Conservation (phyloP, 1,140 invertebrate genomes). For the Orussus abietinus region DNA sequence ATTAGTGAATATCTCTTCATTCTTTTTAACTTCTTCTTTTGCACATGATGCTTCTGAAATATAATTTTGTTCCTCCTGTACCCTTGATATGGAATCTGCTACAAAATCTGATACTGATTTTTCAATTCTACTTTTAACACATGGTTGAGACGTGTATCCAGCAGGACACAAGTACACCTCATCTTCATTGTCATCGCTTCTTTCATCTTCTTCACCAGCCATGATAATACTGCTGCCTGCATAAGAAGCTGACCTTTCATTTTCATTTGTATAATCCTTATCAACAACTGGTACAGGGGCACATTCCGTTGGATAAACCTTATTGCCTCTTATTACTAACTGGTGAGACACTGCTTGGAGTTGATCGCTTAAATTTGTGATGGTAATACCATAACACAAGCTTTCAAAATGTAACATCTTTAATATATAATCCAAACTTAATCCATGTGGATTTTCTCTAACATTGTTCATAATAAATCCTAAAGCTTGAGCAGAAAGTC, state of each 20-base stretch:
- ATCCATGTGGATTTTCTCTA: conserved; percentile 17
- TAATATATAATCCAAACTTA: conserved; percentile 15
- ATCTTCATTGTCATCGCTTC: too few relatives aligned
- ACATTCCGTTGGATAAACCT: conserved; percentile 18
- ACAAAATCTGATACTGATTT: conserved; percentile 9
- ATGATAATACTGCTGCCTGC: neutral
- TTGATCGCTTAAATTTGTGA: conserved; percentile 16
- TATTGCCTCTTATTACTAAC: conserved; percentile 15
- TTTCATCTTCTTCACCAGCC: neutral
- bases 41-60: neutral
- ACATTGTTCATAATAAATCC: conserved; percentile 13
- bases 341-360: conserved; percentile 20
- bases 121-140: conserved; percentile 15
- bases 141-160: conserved; percentile 26
- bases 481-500: conserved; percentile 13
- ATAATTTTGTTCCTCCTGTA: neutral
- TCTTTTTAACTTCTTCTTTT: neutral
- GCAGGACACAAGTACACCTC: too few relatives aligned
- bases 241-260: neutral
- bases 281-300: conserved; percentile 4
- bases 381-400: conserved; percentile 1
- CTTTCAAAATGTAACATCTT: neutral
- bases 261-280: neutral
- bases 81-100: neutral
- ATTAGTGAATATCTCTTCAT: too few relatives aligned